Base-by-base conservation (phyloP, 2,888 invertebrate genomes). In the Caradrina clavipalpis region DNA sequence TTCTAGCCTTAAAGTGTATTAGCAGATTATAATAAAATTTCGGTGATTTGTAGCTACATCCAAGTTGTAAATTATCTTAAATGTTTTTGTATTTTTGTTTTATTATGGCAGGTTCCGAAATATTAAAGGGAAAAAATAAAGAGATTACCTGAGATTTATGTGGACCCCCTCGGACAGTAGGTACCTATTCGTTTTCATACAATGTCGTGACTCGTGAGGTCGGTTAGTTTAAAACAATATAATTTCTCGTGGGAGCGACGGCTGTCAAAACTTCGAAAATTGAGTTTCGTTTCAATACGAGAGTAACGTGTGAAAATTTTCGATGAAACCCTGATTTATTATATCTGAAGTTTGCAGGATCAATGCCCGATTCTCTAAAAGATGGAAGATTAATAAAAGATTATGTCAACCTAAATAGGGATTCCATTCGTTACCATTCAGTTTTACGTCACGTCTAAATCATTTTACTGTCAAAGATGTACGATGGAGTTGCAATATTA, bases 211-310 rank as follows among this genome's bases (percentile, higher is more conserved):
- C 55, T 49, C 31, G 54, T 19, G 35, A 69, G 79, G 60, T 78
- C 66, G 69, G 57, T 69, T 56, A 66, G 73, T 64, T 69, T n/a
- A 62, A 76, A 82, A 83, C 81, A 83, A 73, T 77, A 63, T 81
- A 83, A 81, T 75, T 70, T 77, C 81, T 75, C 78, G 51, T 22
- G 72, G 83, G 81, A 80, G n/a, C 63, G 81, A 65, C 68, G 66
- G 42, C 77, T 80, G 81, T 78, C 78, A 73, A 45, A 83, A 81
- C 72, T 83, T 83, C n/a, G n/a, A 64, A 74, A 76, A 83, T 77
- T 72, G 71, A 70, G 81, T 83, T 80, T 77, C 68, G 51, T 45
- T 68, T 62, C 63, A 47, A 77, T 77, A 58, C 51, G 42, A 58
- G 59, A 69, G 21, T 65, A 72, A 73, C 74, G 54, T 70, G 70